Conservation (phyloP, 2,797 vertebrate genomes). For the Coregonus sp. region DNA sequence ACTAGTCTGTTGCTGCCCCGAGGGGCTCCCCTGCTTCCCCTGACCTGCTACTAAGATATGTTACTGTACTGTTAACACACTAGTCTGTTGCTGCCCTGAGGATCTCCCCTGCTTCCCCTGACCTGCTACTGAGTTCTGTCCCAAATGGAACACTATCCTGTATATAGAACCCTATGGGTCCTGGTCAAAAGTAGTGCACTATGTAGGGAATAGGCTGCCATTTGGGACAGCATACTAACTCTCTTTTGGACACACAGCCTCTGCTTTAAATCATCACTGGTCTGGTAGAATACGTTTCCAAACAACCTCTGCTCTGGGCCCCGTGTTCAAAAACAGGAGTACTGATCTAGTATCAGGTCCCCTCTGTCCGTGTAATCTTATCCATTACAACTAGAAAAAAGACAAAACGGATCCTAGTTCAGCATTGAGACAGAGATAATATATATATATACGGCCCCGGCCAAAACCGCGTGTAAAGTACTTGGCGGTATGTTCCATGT, state of each 20-base stretch:
- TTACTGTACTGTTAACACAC: not conserved
- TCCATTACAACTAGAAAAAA: not conserved
- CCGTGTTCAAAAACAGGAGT: not conserved
- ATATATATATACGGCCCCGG: not conserved
- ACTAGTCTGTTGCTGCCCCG: not conserved
- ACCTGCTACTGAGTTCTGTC: not conserved
- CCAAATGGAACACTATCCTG: not conserved
- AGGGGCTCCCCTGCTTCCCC: not conserved
- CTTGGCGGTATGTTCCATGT: not conserved
- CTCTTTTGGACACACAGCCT: not conserved
- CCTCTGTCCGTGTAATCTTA: not conserved
- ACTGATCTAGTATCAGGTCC: not conserved
- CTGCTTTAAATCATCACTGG: not conserved
- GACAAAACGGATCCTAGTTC: not conserved
- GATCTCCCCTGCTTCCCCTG: not conserved
- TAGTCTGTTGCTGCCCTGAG: not conserved
- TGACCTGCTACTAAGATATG: too few relatives aligned
- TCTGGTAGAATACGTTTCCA: not conserved
- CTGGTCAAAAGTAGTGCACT: not conserved
- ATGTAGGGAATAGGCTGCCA: not conserved
- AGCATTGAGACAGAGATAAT: not conserved
- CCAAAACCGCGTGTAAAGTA: not conserved
- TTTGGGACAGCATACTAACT: not conserved
- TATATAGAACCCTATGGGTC: not conserved
- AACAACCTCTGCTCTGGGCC: not conserved